phyloP scores from a whole-genome alignment of 2,113 vertebrate genomes.

The Tragelaphus strepsiceros region DNA sequence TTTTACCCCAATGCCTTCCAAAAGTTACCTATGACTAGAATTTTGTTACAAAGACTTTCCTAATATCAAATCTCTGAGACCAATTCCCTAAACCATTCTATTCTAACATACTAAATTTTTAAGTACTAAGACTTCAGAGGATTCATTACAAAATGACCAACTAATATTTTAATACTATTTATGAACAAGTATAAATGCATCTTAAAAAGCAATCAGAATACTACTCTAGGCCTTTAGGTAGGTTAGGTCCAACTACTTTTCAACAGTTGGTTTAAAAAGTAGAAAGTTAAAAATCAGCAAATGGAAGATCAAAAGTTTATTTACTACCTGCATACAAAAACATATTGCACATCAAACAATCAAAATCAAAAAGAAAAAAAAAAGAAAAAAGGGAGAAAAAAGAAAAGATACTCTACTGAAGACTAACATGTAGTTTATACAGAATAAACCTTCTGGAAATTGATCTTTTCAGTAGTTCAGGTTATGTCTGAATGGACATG shows the following conservation, averaged over 20 bases:
- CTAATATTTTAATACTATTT: conserved; percentile 21
- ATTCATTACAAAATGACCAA: conserved; percentile 44
- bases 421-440: conserved; percentile 91
- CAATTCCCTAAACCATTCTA: conserved; percentile 24
- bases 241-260: conserved; percentile 50
- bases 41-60: neutral
- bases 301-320: conserved; percentile 99
- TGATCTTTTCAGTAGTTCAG: conserved; percentile 98
- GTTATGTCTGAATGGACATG: conserved; percentile 90
- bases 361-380: conserved; percentile 87
- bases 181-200: conserved; percentile 40
- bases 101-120: conserved; percentile 30
- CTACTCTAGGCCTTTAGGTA: conserved; percentile 39
- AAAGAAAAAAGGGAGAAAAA: neutral
- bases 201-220: conserved; percentile 49
- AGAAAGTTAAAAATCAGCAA: conserved; percentile 86
- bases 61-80: neutral
- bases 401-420: conserved; percentile 89
- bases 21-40: neutral
- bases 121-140: conserved; percentile 12
- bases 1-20: neutral
- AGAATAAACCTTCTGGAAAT: conserved; percentile 94
- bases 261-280: conserved; percentile 66
- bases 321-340: conserved; percentile 99
- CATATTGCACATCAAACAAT: conserved; percentile 99